A percentile compares a stretch with the other conserved stretches of the same genome.
These are phyloP conservation scores for Desmodus rotundus DNA, from an alignment of 2,113 vertebrate genomes.

Conservation along the genomic window DNA sequence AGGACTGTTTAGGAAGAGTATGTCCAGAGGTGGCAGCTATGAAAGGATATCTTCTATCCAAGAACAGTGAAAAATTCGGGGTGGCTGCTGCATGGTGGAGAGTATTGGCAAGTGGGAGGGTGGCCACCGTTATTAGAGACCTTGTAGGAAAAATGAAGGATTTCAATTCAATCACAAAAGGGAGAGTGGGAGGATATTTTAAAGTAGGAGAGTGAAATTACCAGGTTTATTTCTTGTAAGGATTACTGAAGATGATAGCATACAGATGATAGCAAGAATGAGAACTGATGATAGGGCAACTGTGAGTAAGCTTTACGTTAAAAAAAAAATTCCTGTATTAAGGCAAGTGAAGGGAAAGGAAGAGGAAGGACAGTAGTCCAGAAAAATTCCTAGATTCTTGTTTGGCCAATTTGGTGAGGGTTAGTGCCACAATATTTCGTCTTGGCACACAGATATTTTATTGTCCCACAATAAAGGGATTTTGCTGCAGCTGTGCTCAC, in stretches of 20 bases:
- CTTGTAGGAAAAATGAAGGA: neutral
- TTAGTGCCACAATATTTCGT: neutral
- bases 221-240: neutral
- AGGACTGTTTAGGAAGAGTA: neutral
- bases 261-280: neutral
- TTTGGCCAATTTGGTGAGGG: neutral
- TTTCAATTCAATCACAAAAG: neutral
- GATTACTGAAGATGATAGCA: neutral
- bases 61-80: neutral
- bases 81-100: neutral
- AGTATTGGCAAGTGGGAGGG: neutral
- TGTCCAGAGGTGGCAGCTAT: neutral
- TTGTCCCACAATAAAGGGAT: neutral
- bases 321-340: neutral
- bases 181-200: neutral
- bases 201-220: neutral
- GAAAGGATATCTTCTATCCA: neutral
- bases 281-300: neutral
- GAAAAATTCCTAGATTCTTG: neutral
- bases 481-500: neutral
- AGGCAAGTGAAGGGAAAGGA: neutral
- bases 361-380: neutral
- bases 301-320: neutral
- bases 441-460: too few relatives aligned
- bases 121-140: fast-evolving